Evolutionary conservation across 1,140 invertebrate species (phyloP), one percentile per base, ranked within the genome.

Genomic region (Babylonia areolata): DNA sequence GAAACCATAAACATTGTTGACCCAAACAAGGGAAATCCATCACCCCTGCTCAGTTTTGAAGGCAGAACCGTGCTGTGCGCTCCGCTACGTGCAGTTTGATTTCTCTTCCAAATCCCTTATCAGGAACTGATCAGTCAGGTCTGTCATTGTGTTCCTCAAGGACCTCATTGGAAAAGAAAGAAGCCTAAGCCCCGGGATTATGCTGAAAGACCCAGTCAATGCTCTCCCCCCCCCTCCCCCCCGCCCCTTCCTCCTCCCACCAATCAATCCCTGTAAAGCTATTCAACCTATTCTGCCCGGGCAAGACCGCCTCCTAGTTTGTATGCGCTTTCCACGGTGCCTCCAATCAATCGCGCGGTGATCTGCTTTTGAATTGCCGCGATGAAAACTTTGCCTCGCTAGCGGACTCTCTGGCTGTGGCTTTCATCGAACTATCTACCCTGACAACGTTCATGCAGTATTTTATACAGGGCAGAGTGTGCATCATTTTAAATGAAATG

Each of bases 121-220:
- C 75, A 77, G 75, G 75, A 77, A 77, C 75, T 77, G 75, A 39
- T 77, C 75, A 77, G 20, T 77, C 75, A 77, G 23, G 75, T 35
- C 75, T 77, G 75, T 77, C 75, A 77, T 11, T 77, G 9, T 37
- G 35, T 37, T 37, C 75, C 75, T 39, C 12, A 77, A 28, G 35
- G 23, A 77, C 35, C 37, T 35, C n/a, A 15, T 5, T 40, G 33
- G 35, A 37, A 37, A 12, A 40, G 75, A 77, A 42, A 77, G 75
- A 40, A 6, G 17, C 12, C 73, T 40, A 40, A 77, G 75, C 28
- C 75, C 20, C 33, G 0, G 28, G 75, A 39, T 77, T 77, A 77
- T 5, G 15, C 75, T 39, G 75, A 77, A 77, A 28, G 37, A 15
- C 37, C 75, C 3, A 77, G 28, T 5, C 75, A 77, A 1, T 40